Evolutionary conservation across 2,797 vertebrate genomes (phyloP), one percentile per base, ranked within the genome.

Genomic region (Poliocrania exsul): DNA sequence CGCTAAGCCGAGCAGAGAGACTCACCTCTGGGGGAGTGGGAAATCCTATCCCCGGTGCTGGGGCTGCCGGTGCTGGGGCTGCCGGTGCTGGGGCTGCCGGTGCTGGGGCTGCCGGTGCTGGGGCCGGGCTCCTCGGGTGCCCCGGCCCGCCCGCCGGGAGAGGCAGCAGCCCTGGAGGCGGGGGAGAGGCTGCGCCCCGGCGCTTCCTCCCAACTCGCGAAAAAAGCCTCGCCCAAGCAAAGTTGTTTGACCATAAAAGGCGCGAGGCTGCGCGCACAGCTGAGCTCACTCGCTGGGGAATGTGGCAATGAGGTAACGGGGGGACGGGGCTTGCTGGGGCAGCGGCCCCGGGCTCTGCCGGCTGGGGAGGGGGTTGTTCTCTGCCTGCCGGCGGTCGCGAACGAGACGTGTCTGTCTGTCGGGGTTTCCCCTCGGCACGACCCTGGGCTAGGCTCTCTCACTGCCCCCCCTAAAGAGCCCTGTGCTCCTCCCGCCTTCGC

Each of bases 171-270:
- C 46, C 20, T 12, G 60, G 37, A 54, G 15, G 33, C 24, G 47
- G 61, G 62, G 66, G 17, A 85, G 57, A 75, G 13, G 50, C 66
- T 20, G 42, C 69, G 31, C 49, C 7, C 20, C 6, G 5, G 3
- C 28, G 31, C 35, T 86, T 77, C 93, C 86, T 69, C 49, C 40
- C 86, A 51, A 92, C 81, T 86, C 92, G 72, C 69, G 69, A 89
- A 92, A 93, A 96, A 91, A 90, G 94, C 97, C 97, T 97, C 95
- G 95, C 97, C 96, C 97, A 93, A 86, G 87, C 96, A 94, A 85
- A 93, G 65, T 91, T 87, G 94, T 95, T 93, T 97, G 96, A 97
- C 97, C 97, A 97, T 97, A 97, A 97, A 97, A 97, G 97, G 97
- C 92, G 92, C 89, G 96, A 86, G 96, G 94, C 95, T 85, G 96